Evolutionary conservation across 2,888 invertebrate genomes (phyloP).

Genomic region (Drosophila leonis): DNA sequence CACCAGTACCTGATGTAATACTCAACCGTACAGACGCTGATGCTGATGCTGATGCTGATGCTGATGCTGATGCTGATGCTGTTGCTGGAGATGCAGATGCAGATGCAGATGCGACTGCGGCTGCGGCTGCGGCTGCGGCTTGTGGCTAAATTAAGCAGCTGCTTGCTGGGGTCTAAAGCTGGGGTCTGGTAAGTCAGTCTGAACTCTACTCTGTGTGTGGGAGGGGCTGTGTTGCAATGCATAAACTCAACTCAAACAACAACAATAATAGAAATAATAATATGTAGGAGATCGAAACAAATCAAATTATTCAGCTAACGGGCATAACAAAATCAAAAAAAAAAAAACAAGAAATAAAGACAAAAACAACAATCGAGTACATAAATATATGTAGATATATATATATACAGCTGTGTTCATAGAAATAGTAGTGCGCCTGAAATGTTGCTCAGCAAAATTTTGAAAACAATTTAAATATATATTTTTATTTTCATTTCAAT

Average conservation of each 20-base stretch:
- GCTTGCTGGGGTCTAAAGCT: conserved; percentile 10
- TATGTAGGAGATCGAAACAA: not conserved
- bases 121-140: conserved; percentile 15
- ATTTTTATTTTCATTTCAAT: too few relatives aligned
- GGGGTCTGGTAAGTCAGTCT: conserved; percentile 27
- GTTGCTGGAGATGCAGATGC: conserved; percentile 25
- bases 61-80: conserved; percentile 20
- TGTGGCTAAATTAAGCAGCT: conserved; percentile 33
- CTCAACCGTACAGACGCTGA: conserved; percentile 91
- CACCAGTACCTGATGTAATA: conserved; percentile 99
- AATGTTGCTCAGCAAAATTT: too few relatives aligned
- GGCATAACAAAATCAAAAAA: not conserved
- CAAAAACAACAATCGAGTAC: conserved; percentile 3
- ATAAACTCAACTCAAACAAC: conserved; percentile 3
- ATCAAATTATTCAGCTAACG: not conserved
- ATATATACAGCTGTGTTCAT: not conserved
- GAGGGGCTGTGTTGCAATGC: not conserved
- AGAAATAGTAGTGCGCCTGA: too few relatives aligned
- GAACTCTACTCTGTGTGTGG: conserved; percentile 23
- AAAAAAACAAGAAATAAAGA: not conserved
- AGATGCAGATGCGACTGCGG: conserved; percentile 3
- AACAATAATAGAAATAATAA: not conserved
- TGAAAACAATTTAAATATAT: too few relatives aligned
- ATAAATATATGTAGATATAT: conserved; percentile 21
- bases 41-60: conserved; percentile 24